A percentile compares a stretch with the other conserved stretches of the same genome.
These are phyloP conservation scores for Thalassarche chlororhynchos DNA, from an alignment of 2,113 vertebrate genomes.

Conservation along the genomic window DNA sequence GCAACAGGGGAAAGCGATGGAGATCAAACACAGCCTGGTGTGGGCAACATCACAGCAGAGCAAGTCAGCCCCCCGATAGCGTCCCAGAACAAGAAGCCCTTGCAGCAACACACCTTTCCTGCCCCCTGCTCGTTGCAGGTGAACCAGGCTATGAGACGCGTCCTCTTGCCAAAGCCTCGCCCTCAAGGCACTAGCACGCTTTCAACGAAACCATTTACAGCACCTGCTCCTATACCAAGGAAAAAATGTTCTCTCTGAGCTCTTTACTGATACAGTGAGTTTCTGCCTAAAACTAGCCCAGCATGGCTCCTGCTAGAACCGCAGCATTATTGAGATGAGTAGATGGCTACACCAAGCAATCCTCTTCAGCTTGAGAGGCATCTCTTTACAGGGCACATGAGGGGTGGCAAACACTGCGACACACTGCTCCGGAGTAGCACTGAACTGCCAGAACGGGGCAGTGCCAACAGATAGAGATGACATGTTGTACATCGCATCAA, in stretches of 20 bases:
- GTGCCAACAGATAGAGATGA: neutral
- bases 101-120: neutral
- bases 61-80: neutral
- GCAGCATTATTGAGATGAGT: neutral
- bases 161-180: neutral
- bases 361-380: neutral
- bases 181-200: neutral
- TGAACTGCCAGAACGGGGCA: neutral
- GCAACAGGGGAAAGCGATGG: neutral
- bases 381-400: neutral
- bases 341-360: neutral
- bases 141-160: neutral
- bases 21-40: neutral
- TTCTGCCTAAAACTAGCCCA: neutral
- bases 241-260: neutral
- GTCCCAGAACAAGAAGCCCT: neutral
- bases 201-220: neutral
- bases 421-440: accelerated
- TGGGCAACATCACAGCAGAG: neutral
- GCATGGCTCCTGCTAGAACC: neutral
- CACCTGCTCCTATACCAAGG: neutral
- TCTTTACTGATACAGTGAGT: neutral
- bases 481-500: neutral
- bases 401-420: neutral
- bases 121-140: neutral